A percentile compares a stretch with the other conserved stretches of the same genome.
Evolutionary conservation across 2,888 invertebrate genomes (phyloP).

Genomic region (Imbricaverruca yamaguchii): DNA sequence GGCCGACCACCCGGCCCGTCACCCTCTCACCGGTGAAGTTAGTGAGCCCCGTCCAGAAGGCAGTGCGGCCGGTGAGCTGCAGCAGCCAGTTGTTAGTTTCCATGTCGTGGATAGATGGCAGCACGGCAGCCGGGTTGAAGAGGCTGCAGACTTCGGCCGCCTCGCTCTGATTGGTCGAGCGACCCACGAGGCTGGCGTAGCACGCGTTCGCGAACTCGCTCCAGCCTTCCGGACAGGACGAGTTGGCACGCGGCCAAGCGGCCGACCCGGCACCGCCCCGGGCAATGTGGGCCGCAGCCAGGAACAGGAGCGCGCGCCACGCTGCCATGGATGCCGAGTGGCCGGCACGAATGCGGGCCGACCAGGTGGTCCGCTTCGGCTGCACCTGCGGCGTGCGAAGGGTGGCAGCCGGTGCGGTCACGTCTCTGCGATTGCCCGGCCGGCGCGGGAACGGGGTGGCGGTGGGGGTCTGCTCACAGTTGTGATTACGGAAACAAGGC

Average conservation of each 20-base stretch:
- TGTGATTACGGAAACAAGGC: too few relatives aligned
- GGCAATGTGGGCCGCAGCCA: not conserved
- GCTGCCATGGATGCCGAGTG: not conserved
- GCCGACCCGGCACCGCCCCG: not conserved
- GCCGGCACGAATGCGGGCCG: too few relatives aligned
- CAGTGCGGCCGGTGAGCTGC: not conserved
- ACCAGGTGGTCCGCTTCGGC: too few relatives aligned
- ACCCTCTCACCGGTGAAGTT: not conserved
- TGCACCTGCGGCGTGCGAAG: too few relatives aligned
- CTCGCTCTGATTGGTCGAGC: not conserved
- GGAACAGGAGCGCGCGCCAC: not conserved
- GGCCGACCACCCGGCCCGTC: too few relatives aligned
- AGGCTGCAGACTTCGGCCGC: not conserved
- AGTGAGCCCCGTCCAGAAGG: not conserved
- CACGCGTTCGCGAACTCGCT: not conserved
- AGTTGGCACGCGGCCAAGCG: not conserved
- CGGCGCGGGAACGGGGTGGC: too few relatives aligned
- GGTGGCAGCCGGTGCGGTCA: too few relatives aligned
- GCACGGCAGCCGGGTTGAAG: not conserved
- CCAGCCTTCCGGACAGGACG: not conserved
- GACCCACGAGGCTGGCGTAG: not conserved
- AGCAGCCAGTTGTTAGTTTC: not conserved
- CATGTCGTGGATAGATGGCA: constrained; percentile 6
- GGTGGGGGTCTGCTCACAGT: too few relatives aligned
- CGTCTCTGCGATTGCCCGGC: too few relatives aligned